phyloP scores from a whole-genome alignment of 2,113 vertebrate genomes.

The Mobula hypostoma region DNA sequence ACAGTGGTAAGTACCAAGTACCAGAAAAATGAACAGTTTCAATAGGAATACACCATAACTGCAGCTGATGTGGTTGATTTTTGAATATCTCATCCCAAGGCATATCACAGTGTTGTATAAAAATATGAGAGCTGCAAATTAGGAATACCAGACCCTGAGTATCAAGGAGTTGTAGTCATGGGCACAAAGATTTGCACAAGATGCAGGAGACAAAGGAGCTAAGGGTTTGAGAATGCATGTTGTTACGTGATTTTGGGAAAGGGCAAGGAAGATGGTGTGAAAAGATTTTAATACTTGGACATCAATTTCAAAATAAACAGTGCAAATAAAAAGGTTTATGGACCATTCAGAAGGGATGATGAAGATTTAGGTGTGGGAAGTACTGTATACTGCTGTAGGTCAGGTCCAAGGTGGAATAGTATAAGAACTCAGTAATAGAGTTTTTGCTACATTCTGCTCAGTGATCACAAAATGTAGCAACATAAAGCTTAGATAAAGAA shows the following conservation, averaged over 20 bases:
- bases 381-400: too few relatives aligned
- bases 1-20: conserved; percentile 68
- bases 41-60: not conserved
- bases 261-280: too few relatives aligned
- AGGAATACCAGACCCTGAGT: not conserved
- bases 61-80: not conserved
- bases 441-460: not conserved
- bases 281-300: not conserved
- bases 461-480: not conserved
- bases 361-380: not conserved
- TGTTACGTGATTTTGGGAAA: not conserved
- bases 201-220: not conserved
- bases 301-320: not conserved
- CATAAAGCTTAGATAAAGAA: not conserved
- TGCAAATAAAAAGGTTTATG: not conserved
- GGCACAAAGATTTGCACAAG: not conserved
- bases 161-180: too few relatives aligned
- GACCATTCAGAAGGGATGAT: not conserved
- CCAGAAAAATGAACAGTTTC: not conserved
- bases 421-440: not conserved
- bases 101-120: not conserved
- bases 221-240: not conserved
- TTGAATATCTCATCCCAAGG: not conserved
- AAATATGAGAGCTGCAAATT: not conserved
- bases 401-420: not conserved